Base-by-base conservation (phyloP, 1,140 invertebrate species). In the Saxidomus purpurata region DNA sequence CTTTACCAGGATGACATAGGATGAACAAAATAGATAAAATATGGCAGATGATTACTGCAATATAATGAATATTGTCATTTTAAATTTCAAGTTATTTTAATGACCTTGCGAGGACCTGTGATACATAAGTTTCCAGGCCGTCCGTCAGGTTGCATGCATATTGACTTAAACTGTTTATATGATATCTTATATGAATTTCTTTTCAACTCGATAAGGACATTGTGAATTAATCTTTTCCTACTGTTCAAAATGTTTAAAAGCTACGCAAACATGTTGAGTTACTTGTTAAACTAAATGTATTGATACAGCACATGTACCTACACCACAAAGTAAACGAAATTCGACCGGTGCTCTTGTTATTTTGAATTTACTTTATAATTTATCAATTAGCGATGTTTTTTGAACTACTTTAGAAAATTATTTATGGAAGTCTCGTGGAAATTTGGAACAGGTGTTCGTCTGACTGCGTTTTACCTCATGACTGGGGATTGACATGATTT, bases 171-270 rank as follows among this genome's bases (percentile, higher is more conserved):
- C 3, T 79, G 76, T 19, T 34, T 52, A 11, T 22, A 34, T 52
- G 47, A 79, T 59, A 52, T 79, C n/a, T 52, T 36, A 31, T 34
- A 31, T 17, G 49, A 52, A 59, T 55, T 79, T 79, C 47, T 52
- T 52, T 52, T 34, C 28, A 52, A 79, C 47, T 55, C 11, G 31
- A 36, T 79, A 55, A 79, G 36, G 28, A 28, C 49, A 76, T 74
- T 52, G 83, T 85, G 43, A 85, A 85, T 38, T 85, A 85, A 85
- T 85, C 83, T 85, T 71, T 85, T 67, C 82, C 67, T 36, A 28
- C 67, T 47, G 69, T 85, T 52, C 25, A 28, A 55, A 79, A 79
- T 76, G 17, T 49, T 49, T 34, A 85, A 74, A 49, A 69, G 13
- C 67, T 55, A 31, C 17, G 49, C 40, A 85, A 85, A 85, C 83